Base-by-base conservation (phyloP, 2,113 vertebrate species). In the Vanacampus margaritifer region DNA sequence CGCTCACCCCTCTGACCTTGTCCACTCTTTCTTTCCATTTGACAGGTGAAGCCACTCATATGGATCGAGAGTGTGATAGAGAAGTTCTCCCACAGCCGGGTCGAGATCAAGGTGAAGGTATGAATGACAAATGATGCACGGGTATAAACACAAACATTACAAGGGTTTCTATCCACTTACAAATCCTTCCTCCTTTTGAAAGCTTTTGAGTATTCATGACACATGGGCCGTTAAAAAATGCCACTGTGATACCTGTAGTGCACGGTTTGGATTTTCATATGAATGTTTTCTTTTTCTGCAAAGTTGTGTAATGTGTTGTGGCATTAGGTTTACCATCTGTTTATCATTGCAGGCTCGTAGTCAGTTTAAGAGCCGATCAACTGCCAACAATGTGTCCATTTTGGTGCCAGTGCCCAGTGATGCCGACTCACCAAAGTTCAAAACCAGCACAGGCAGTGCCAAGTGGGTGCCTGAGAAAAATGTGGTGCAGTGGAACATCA, bases 51-150 rank as follows among this genome's bases (percentile, higher is more conserved):
- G 83, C 93, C 93, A 62, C 91, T 94, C 46, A 91, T 94, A 78
- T 94, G 93, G 93, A 94, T 93, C 13, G 93, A 94, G 84, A 93
- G 92, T 36, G 82, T 90, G 79, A 93, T 94, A 71, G 93, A 94
- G 82, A 94, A 85, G 87, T 93, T 89, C 79, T 92, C 93, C 63
- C 93, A 93, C 87, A 94, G 93, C 69, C 89, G 93, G 23, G 90
- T 93, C 75, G 92, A 93, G 87, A 93, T 93, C 88, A 93, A 93
- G 90, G 91, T 93, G 64, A 93, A 92, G 92, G 93, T 93, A n/a
- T n/a, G n/a, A 88, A 85, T 68, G 72, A 79, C 46, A 35, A 80
- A 75, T 50, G 60, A 79, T 67, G 61, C 69, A 32, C 66, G 68
- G 61, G 59, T 54, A 68, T 6, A 48, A 12, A 59, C 64, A 74